These are phyloP conservation scores for Hydraecia micacea DNA, from an alignment of 2,888 invertebrate genomes.

Conservation along the genomic window DNA sequence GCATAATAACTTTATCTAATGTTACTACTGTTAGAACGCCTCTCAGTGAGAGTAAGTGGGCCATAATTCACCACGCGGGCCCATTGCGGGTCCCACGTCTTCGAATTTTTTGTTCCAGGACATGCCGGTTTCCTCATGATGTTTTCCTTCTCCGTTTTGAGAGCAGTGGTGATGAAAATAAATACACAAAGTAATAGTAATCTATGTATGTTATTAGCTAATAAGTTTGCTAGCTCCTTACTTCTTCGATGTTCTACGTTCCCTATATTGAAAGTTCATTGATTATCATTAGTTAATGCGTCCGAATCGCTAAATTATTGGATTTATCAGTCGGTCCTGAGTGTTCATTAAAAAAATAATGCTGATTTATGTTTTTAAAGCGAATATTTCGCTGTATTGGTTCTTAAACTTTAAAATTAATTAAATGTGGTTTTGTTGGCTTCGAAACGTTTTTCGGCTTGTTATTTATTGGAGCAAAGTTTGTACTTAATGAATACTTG, in stretches of 20 bases:
- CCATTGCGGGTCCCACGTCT: not conserved
- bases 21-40: not conserved
- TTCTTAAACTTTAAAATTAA: constrained; percentile 54
- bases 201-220: not conserved
- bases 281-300: constrained; percentile 49
- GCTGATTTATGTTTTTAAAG: constrained; percentile 50
- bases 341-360: constrained; percentile 64
- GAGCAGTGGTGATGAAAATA: not conserved
- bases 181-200: not conserved
- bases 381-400: constrained; percentile 45
- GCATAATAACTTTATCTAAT: no score
- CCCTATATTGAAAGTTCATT: constrained; percentile 21
- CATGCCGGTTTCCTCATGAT: not conserved
- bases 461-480: constrained; percentile 46
- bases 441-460: constrained; percentile 33
- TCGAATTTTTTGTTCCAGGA: not conserved
- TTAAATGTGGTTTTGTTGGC: constrained; percentile 57
- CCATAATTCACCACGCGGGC: not conserved
- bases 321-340: constrained; percentile 46
- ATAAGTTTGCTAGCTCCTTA: not conserved
- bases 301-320: constrained; percentile 60
- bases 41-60: not conserved
- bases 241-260: constrained; percentile 9
- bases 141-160: not conserved
- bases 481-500: constrained; percentile 49